phyloP scores from a whole-genome alignment of 2,797 vertebrate species.

The Echeneis naucrates region DNA sequence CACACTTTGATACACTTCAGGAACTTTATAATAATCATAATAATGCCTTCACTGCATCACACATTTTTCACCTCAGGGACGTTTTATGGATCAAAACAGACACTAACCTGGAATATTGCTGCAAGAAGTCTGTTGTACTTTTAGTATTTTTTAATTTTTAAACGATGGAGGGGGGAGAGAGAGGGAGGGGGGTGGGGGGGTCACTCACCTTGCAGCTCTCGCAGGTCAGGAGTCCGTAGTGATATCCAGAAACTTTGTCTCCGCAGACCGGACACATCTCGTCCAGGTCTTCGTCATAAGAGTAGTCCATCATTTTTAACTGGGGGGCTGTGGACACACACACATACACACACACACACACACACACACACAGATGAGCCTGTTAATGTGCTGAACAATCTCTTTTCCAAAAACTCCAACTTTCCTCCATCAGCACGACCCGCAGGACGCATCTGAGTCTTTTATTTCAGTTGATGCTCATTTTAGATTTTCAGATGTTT shows the following conservation, averaged over 20 bases:
- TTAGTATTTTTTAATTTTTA: neutral
- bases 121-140: neutral
- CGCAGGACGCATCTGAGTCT: slow-evolving; percentile 29
- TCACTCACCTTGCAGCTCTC: slow-evolving; percentile 97
- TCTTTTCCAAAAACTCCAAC: slow-evolving; percentile 43
- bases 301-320: slow-evolving; percentile 99
- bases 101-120: neutral
- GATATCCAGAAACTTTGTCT: slow-evolving; percentile 99
- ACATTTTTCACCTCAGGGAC: neutral
- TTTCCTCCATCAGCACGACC: slow-evolving; percentile 57
- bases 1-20: neutral
- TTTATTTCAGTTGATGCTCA: slow-evolving; percentile 22
- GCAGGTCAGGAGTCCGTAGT: slow-evolving; percentile 98
- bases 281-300: slow-evolving; percentile 98
- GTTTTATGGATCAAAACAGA: slow-evolving; percentile 6
- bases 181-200: neutral
- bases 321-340: slow-evolving; percentile 88
- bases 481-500: slow-evolving; percentile 31
- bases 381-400: slow-evolving; percentile 54
- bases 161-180: neutral
- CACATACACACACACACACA: slow-evolving; percentile 53
- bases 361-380: slow-evolving; percentile 48
- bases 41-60: neutral
- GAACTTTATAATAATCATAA: slow-evolving; percentile 5
- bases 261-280: slow-evolving; percentile 98